A percentile compares a stretch with the other conserved stretches of the same genome.
Evolutionary conservation across 2,113 vertebrate genomes (phyloP).

Genomic region (Lipotes vexillifer): DNA sequence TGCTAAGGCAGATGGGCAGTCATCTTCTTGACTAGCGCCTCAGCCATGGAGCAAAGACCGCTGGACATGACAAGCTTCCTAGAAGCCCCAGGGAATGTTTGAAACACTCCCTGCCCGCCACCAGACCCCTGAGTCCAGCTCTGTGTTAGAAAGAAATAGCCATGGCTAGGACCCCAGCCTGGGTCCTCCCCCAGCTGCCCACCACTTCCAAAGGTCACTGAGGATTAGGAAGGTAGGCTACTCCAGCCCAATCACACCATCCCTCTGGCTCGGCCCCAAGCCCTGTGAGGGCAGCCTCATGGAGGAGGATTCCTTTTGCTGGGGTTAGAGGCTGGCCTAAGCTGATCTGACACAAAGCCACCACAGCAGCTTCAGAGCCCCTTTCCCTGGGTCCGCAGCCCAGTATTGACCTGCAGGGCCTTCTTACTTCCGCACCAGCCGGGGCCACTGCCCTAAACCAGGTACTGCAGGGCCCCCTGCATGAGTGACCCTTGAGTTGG

Average conservation of each 20-base stretch:
- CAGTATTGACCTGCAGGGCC: not conserved
- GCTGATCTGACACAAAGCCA: not conserved
- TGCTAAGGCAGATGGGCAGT: not conserved
- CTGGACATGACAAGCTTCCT: not conserved
- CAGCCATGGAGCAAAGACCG: not conserved
- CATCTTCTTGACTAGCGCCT: not conserved
- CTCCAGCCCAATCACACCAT: not conserved
- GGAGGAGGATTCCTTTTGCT: not conserved
- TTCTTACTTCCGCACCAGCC: not conserved
- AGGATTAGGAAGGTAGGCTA: not conserved
- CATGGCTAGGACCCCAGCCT: not conserved
- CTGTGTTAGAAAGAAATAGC: not conserved
- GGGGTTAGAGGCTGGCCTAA: not conserved
- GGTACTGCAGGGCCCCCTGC: not conserved
- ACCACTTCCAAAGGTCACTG: not conserved
- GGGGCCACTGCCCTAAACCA: not conserved
- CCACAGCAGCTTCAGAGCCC: not conserved
- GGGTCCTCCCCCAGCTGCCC: not conserved
- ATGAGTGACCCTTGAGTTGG: not conserved
- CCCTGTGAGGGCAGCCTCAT: fast-evolving
- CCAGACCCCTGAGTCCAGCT: not conserved
- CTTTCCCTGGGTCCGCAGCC: not conserved
- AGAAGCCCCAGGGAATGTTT: not conserved
- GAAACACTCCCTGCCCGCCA: not conserved
- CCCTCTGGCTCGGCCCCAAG: not conserved